phyloP scores from a whole-genome alignment of 2,113 vertebrate species.

The Catagonus wagneri region DNA sequence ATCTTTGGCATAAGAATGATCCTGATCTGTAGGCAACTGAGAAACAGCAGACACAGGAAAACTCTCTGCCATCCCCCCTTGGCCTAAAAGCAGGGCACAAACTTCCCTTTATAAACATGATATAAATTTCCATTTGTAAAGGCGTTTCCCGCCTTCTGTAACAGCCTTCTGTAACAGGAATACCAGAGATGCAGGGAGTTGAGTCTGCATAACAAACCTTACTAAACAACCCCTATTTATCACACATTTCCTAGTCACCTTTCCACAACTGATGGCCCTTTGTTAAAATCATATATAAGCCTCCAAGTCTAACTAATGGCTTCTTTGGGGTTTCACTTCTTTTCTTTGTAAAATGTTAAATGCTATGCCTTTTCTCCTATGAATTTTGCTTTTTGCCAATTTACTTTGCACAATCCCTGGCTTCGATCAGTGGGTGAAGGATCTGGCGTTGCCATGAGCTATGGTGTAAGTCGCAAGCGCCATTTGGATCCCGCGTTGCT shows the following conservation, averaged over 20 bases:
- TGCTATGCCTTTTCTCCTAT: not conserved
- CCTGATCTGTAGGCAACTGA: not conserved
- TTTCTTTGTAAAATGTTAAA: conserved; percentile 18
- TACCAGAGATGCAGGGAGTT: not conserved
- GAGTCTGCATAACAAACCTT: not conserved
- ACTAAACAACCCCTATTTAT: not conserved
- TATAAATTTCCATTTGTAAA: not conserved
- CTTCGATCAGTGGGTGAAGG: too few species aligned
- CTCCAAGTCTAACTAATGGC: not conserved
- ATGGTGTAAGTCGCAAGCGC: too few species aligned
- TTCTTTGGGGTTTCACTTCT: not conserved
- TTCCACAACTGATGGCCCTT: not conserved
- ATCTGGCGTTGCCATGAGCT: too few species aligned
- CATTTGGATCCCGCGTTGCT: too few species aligned
- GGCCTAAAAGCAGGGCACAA: not conserved
- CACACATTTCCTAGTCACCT: not conserved
- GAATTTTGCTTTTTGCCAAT: not conserved
- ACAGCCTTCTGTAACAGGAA: not conserved
- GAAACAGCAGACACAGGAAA: not conserved
- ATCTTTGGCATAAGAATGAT: not conserved
- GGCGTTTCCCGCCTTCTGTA: not conserved
- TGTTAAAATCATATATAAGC: not conserved
- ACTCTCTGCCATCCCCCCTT: not conserved
- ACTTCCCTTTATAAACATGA: not conserved
- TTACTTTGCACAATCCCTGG: not conserved